A percentile compares a stretch with the other conserved stretches of the same genome.
These are phyloP conservation scores for Xestoiulus laeticollis DNA, from an alignment of 2,888 invertebrate genomes.

Conservation along the genomic window DNA sequence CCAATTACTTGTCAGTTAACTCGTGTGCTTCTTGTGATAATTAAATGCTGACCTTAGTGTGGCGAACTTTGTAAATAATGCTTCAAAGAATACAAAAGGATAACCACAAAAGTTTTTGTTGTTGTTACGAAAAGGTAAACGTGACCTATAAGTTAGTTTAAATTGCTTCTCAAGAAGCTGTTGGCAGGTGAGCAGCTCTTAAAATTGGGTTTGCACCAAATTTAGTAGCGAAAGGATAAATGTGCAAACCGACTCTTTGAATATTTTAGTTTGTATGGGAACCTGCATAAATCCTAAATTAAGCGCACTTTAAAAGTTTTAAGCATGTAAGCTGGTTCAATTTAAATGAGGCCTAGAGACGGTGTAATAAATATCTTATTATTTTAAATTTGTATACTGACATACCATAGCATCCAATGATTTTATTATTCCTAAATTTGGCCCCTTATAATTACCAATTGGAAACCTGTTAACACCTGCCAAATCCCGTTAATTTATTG, in stretches of 20 bases:
- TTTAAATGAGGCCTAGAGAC: background rate
- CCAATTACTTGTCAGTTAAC: background rate
- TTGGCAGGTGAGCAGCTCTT: background rate
- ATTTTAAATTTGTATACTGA: background rate
- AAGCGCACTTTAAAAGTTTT: too few species aligned
- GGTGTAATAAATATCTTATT: background rate
- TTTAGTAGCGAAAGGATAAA: background rate
- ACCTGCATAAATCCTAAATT: background rate
- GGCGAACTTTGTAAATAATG: conserved; percentile 19
- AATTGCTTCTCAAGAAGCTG: background rate
- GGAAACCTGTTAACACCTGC: background rate
- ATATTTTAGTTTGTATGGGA: background rate
- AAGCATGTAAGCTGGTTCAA: background rate
- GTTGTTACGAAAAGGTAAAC: background rate
- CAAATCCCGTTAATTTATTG: background rate
- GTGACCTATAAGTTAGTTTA: conserved; percentile 3
- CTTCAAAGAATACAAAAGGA: background rate
- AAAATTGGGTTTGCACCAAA: background rate
- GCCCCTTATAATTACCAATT: too few species aligned
- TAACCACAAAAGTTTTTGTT: background rate
- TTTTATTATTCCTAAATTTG: too few species aligned
- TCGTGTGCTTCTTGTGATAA: background rate
- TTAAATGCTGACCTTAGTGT: conserved; percentile 18
- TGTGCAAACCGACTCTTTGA: background rate
- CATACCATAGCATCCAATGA: too few species aligned